Evolutionary conservation across 2,797 vertebrate genomes (phyloP).

Genomic region (Menidia menidia): DNA sequence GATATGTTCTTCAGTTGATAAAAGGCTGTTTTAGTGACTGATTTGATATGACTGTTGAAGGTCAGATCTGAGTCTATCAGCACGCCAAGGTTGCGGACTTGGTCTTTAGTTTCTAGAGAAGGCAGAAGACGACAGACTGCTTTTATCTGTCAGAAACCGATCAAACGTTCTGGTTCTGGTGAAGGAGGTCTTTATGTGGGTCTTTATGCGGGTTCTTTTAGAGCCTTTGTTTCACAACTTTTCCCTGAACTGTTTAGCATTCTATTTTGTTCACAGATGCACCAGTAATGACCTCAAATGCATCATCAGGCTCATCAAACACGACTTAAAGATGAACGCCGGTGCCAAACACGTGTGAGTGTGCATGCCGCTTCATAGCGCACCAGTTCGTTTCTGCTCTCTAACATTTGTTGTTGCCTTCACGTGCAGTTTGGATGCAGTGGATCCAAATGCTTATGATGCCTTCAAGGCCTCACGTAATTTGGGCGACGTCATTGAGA

Average conservation of each 20-base stretch:
- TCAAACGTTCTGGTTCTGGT: not conserved
- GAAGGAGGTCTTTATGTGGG: not conserved
- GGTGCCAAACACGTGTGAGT: conserved; percentile 98
- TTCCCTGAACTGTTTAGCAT: not conserved
- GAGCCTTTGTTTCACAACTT: not conserved
- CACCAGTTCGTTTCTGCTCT: not conserved
- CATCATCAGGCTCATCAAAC: conserved; percentile 94
- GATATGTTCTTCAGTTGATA: too few species aligned
- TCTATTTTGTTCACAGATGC: conserved; percentile 81
- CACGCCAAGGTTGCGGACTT: too few species aligned
- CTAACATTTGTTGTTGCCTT: not conserved
- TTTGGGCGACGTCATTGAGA: conserved; percentile 93
- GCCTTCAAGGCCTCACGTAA: conserved; percentile 98
- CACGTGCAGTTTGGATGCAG: conserved; percentile 88
- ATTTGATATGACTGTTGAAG: too few species aligned
- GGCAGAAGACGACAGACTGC: too few species aligned
- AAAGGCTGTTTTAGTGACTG: too few species aligned
- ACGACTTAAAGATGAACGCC: conserved; percentile 97
- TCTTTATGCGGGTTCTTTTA: too few species aligned
- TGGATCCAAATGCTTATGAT: conserved; percentile 97
- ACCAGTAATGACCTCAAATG: conserved; percentile 97
- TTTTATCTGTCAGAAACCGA: conserved; percentile 28
- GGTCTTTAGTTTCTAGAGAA: too few species aligned
- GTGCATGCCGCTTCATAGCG: not conserved
- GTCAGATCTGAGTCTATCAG: too few species aligned